Conservation (phyloP, 2,888 invertebrate genomes). For the Synanthedon andrenaeformis region DNA sequence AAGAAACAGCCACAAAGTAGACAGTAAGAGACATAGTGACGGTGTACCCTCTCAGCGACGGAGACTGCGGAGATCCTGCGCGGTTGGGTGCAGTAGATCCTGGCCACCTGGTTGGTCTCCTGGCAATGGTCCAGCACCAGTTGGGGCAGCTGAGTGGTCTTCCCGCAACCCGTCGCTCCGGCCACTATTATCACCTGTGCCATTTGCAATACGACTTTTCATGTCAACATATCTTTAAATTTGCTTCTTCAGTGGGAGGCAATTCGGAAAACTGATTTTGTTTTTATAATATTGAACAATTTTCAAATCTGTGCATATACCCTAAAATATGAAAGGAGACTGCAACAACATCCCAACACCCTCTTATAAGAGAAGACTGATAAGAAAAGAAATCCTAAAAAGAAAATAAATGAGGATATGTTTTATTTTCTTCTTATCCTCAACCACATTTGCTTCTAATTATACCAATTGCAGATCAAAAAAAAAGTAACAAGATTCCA, state of each 20-base stretch:
- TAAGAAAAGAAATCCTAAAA: too few relatives aligned
- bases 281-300: not conserved
- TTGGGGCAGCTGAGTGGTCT: constrained; percentile 96
- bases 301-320: not conserved
- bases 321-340: not conserved
- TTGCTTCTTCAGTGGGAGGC: not conserved
- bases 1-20: too few relatives aligned
- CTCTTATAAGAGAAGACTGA: too few relatives aligned
- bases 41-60: constrained; percentile 82
- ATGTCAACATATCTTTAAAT: not conserved
- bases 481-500: too few relatives aligned
- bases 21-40: too few relatives aligned
- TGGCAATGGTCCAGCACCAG: constrained; percentile 84
- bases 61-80: constrained; percentile 90
- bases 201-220: not conserved
- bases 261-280: too few relatives aligned
- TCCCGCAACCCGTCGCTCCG: constrained; percentile 93
- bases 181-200: constrained; percentile 76
- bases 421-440: too few relatives aligned
- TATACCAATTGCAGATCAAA: too few relatives aligned
- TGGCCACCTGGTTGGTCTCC: constrained; percentile 72
- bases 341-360: too few relatives aligned
- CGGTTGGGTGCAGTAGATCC: constrained; percentile 95
- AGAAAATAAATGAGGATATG: too few relatives aligned
- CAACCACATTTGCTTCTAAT: too few relatives aligned